Evolutionary conservation across 2,888 invertebrate species (phyloP), one percentile per base, ranked within the genome.

Genomic region (Iphiclides podalirius): DNA sequence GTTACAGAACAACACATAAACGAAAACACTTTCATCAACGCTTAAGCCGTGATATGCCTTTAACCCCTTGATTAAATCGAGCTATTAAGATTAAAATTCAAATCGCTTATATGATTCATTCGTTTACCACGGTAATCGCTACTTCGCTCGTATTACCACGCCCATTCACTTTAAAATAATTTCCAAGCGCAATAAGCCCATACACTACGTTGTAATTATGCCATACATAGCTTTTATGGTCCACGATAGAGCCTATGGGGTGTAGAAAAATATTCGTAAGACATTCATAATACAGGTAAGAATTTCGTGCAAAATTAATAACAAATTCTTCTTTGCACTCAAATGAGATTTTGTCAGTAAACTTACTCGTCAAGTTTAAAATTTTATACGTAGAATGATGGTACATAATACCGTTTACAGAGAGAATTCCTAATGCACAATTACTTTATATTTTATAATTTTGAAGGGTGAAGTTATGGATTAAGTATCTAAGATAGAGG

Each of bases 81-180:
- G 42, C 40, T 35, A 39, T 48, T 40, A 45, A 57, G 57, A 71
- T 75, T 69, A 72, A 61, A 60, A 71, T 73, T 75, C 70, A 75
- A 78, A 80, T 74, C 61, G 66, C 45, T 58, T 48, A 61, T 59
- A 69, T 75, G 75, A 78, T 72, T 74, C 73, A 75, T 72, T 70
- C 72, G 72, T 76, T 75, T 77, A 76, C 77, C 70, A 68, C 68
- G 63, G 62, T 81, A 79, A 79, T 79, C 66, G 75, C 75, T 79
- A 76, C 77, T 78, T 75, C 72, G 58, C 61, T 61, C 58, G 70
- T 75, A 77, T 79, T 77, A 75, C 75, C 70, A 68, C 75, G 77
- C 76, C 76, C 72, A 79, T 79, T 76, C 78, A 81, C 75, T 83
- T 79, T 79, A 80, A 84, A 83, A 85, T 83, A 81, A 84, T 85